These are phyloP conservation scores for Unio pictorum DNA, from an alignment of 2,888 invertebrate genomes.

Conservation along the genomic window DNA sequence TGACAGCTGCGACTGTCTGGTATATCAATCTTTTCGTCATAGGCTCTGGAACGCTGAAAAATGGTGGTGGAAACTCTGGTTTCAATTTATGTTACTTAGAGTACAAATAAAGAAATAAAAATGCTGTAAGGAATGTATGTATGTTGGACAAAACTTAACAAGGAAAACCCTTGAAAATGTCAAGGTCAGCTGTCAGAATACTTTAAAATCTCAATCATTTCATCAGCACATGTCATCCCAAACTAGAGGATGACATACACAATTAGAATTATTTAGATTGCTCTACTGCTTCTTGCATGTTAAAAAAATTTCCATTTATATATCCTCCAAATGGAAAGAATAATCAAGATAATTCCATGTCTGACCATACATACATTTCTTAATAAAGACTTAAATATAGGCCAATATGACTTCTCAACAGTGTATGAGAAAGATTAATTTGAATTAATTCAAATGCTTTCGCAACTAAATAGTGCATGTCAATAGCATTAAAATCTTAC, in stretches of 20 bases:
- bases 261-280: too few species aligned
- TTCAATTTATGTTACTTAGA: neutral
- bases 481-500: constrained; percentile 57
- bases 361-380: neutral
- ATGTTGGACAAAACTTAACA: too few species aligned
- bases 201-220: too few species aligned
- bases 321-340: too few species aligned
- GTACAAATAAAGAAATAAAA: neutral
- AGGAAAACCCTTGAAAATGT: too few species aligned
- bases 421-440: constrained; percentile 1
- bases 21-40: constrained; percentile 93
- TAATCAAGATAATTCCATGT: too few species aligned
- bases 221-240: too few species aligned
- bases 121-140: too few species aligned
- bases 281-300: too few species aligned
- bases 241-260: too few species aligned
- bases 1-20: constrained; percentile 95
- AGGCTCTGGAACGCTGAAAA: constrained; percentile 81
- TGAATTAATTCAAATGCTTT: neutral
- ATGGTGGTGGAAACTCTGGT: neutral
- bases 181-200: too few species aligned
- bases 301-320: too few species aligned
- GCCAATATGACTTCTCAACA: neutral
- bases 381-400: neutral
- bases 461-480: neutral